Base-by-base conservation (phyloP, 2,113 vertebrate species). In the Lagopus leucura region DNA sequence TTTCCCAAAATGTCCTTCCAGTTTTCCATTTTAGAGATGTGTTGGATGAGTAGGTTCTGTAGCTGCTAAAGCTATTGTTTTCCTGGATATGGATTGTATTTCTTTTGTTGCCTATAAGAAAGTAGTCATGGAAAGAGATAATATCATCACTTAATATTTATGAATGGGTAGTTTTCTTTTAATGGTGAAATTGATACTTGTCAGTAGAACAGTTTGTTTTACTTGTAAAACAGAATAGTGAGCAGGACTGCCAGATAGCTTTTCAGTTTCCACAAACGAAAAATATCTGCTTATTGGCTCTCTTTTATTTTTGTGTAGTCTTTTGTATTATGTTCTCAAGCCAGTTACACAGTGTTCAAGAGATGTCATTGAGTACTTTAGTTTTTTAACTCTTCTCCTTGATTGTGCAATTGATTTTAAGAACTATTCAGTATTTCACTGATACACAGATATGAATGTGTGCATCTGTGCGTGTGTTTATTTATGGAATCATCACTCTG, bases 71-170 rank as follows among this genome's bases (percentile, higher is more conserved):
- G 42, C 54, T 92, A 83, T 93, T 94, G 24, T 93, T 95, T 82
- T 75, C 47, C 45, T 71, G 58, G 13, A 67, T 66, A n/a, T 75
- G 34, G 52, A 73, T 89, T 88, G 66, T 50, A 24, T 86, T 79
- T 65, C 40, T 50, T 94, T 89, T 79, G 52, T 72, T 88, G 60
- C 55, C 69, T 86, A 11, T 17, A 78, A 90, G 65, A 81, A 83
- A 77, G 43, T 24, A 78, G 65, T 57, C 70, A 72, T 40, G 60
- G 89, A 95, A 82, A 80, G 42, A n/a, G 58, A 48, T 75, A 88
- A 63, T 92, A 83, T 86, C 71, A 88, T 83, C 34, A n/a, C 57
- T 92, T 92, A 75, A 82, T 94, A 87, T 64, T 86, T 96, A 96
- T 90, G 78, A 96, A 92, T 84, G 63, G n/a, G 58, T 63, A 45